phyloP scores from a whole-genome alignment of 2,113 vertebrate species.

The Dolichotis patagonum region DNA sequence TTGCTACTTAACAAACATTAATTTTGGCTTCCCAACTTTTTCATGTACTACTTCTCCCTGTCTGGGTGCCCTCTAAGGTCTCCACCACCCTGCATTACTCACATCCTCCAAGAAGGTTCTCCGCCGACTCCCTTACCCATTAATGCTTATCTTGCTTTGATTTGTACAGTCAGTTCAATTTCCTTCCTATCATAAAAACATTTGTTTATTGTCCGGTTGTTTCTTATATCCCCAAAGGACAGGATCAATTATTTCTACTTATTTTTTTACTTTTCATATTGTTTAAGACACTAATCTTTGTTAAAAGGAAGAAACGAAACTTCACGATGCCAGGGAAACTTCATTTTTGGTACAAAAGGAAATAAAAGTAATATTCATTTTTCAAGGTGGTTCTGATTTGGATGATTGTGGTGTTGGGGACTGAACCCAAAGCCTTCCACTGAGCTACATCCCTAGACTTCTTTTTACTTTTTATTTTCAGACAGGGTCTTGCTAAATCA shows the following conservation, averaged over 20 bases:
- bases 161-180: not conserved
- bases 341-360: conserved; percentile 48
- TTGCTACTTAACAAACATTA: not conserved
- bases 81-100: not conserved
- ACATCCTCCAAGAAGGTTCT: not conserved
- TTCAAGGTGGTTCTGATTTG: conserved; percentile 15
- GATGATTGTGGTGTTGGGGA: not conserved
- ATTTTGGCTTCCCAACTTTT: not conserved
- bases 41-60: not conserved
- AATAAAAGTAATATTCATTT: conserved; percentile 57
- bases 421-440: not conserved
- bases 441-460: not conserved
- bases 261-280: conserved; percentile 5
- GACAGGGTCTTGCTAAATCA: not conserved
- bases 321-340: not conserved
- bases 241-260: conserved; percentile 18
- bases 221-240: conserved; percentile 23
- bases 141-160: conserved; percentile 29
- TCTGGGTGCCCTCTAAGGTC: not conserved
- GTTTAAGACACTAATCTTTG: conserved; percentile 38
- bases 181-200: conserved; percentile 41
- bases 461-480: not conserved
- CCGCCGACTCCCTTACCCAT: not conserved
- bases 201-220: conserved; percentile 1
- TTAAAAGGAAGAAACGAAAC: conserved; percentile 23